These are phyloP conservation scores for Sciaenops ocellatus DNA, from an alignment of 2,797 vertebrate species.

Conservation along the genomic window DNA sequence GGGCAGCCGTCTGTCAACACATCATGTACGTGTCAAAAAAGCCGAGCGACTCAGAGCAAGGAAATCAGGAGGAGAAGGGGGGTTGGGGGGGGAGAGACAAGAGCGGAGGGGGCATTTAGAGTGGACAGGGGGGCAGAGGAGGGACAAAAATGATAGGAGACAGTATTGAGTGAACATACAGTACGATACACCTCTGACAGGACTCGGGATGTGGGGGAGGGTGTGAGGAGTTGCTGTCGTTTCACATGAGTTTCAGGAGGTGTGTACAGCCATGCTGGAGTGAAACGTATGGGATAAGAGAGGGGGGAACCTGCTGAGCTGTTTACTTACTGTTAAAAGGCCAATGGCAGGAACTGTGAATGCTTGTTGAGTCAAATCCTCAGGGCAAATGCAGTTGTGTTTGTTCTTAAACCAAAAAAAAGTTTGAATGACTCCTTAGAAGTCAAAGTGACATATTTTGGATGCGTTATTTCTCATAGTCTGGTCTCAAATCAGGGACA, in stretches of 20 bases:
- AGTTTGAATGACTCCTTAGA: constrained; percentile 15
- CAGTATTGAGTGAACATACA: constrained; percentile 86
- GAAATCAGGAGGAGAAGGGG: constrained; percentile 48
- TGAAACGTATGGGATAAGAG: constrained; percentile 15
- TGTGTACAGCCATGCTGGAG: constrained; percentile 22
- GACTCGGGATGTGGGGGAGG: constrained; percentile 88
- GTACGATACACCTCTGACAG: constrained; percentile 90
- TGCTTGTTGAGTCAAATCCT: constrained; percentile 29
- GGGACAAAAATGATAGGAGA: constrained; percentile 81
- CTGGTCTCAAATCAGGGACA: constrained; percentile 1
- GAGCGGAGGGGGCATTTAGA: constrained; percentile 56
- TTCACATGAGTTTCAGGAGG: constrained; percentile 92
- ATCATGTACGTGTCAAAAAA: constrained; percentile 77
- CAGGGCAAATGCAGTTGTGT: not conserved
- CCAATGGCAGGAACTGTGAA: constrained; percentile 26
- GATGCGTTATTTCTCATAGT: not conserved
- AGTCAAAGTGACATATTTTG: constrained; percentile 11
- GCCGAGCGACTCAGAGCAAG: constrained; percentile 48
- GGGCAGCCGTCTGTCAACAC: constrained; percentile 96
- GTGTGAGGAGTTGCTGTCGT: constrained; percentile 87
- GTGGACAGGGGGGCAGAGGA: constrained; percentile 62
- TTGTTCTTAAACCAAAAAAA: constrained; percentile 17
- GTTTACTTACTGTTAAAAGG: constrained; percentile 35
- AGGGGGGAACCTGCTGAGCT: constrained; percentile 22
- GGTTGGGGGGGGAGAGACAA: constrained; percentile 48